These are phyloP conservation scores for Erythrocebus patas DNA, from an alignment of 2,113 vertebrate species.

Conservation along the genomic window DNA sequence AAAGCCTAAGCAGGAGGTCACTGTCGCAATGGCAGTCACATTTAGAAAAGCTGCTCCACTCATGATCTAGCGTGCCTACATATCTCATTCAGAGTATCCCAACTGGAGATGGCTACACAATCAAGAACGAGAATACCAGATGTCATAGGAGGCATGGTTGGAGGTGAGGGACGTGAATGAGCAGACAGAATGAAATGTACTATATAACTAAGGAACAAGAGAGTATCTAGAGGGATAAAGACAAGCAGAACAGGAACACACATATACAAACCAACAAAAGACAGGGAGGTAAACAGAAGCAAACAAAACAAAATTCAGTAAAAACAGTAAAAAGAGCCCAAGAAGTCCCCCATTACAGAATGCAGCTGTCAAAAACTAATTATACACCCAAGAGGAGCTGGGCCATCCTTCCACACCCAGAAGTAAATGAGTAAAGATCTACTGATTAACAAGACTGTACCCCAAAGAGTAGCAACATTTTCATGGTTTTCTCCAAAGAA, in stretches of 20 bases:
- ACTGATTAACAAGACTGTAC: background rate
- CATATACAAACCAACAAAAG: background rate
- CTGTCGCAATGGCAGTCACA: background rate
- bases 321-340: background rate
- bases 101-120: background rate
- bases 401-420: background rate
- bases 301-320: background rate
- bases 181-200: background rate
- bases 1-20: background rate
- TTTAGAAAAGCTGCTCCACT: background rate
- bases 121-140: background rate
- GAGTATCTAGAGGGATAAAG: background rate
- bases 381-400: background rate
- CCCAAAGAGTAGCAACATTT: background rate
- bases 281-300: background rate
- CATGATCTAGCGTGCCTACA: too few species aligned
- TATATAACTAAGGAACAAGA: background rate
- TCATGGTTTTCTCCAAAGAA: background rate
- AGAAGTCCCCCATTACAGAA: background rate
- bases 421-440: background rate
- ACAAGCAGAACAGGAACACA: background rate
- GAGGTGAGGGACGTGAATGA: too few species aligned
- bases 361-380: background rate
- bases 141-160: rapidly evolving
- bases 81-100: background rate